A percentile compares a stretch with the other conserved stretches of the same genome.
phyloP scores from a whole-genome alignment of 2,113 vertebrate species.

The Trogon surrucura region DNA sequence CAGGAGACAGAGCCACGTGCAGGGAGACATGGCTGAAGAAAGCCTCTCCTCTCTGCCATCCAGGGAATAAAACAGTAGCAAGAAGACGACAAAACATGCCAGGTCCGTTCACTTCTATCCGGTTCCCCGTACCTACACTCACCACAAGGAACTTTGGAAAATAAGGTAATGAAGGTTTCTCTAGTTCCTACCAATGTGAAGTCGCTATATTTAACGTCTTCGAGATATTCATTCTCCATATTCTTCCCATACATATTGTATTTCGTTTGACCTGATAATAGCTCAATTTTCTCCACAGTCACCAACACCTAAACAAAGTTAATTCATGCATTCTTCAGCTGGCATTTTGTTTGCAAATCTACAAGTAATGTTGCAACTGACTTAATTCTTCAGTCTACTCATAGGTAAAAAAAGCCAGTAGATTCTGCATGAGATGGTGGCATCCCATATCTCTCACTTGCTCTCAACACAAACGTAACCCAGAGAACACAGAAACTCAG shows the following conservation, averaged over 20 bases:
- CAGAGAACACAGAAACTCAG: neutral
- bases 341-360: neutral
- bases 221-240: neutral
- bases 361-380: neutral
- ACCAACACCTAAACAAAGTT: neutral
- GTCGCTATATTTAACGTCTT: neutral
- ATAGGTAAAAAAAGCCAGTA: neutral
- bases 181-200: neutral
- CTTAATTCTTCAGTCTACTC: neutral
- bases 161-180: neutral
- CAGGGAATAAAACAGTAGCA: neutral
- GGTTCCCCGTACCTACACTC: neutral
- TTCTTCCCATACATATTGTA: neutral
- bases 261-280: neutral
- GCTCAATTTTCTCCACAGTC: neutral
- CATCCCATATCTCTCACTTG: too few species aligned
- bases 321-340: neutral
- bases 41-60: neutral
- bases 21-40: neutral
- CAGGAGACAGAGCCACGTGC: rapidly evolving
- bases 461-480: neutral
- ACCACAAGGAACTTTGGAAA: neutral
- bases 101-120: neutral
- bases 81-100: neutral
- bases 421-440: neutral